Evolutionary conservation across 1,140 invertebrate species (phyloP).

Genomic region (Idris sp.): DNA sequence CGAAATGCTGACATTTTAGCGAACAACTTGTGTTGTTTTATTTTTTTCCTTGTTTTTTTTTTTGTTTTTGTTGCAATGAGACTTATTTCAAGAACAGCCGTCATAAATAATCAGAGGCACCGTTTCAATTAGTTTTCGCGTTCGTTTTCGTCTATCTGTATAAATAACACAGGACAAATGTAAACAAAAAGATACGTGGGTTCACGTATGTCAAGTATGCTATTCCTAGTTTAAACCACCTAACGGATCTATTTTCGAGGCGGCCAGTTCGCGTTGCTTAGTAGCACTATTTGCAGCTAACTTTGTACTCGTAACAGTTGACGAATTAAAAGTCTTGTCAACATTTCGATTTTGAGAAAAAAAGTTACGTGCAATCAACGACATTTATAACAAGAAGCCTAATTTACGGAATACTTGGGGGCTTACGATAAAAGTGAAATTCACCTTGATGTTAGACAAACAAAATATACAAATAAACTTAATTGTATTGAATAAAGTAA

Average conservation of each 20-base stretch:
- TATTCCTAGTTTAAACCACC: slow-evolving; percentile 60
- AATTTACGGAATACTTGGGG: no score
- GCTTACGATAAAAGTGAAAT: no score
- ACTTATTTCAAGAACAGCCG: slow-evolving; percentile 16
- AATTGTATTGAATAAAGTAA: no score
- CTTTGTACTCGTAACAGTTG: slow-evolving; percentile 14
- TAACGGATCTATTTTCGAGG: slow-evolving; percentile 50
- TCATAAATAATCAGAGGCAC: slow-evolving; percentile 35
- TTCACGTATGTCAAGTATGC: slow-evolving; percentile 54
- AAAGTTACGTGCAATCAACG: slow-evolving; percentile 14
- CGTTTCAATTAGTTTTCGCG: slow-evolving; percentile 38
- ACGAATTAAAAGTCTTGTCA: slow-evolving; percentile 37
- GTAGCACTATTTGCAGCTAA: slow-evolving; percentile 21
- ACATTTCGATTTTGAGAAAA: slow-evolving; percentile 15
- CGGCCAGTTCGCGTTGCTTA: slow-evolving; percentile 23
- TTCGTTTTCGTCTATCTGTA: slow-evolving; percentile 28
- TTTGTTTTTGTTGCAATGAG: neutral
- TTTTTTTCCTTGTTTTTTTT: no score
- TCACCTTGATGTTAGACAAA: no score
- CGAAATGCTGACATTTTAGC: slow-evolving; percentile 7
- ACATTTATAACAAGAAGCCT: no score
- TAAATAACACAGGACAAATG: slow-evolving; percentile 43
- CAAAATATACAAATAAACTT: no score
- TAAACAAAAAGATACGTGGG: slow-evolving; percentile 48
- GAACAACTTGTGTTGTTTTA: no score